Evolutionary conservation across 2,797 vertebrate species (phyloP).

Genomic region (Graptemys geographica): DNA sequence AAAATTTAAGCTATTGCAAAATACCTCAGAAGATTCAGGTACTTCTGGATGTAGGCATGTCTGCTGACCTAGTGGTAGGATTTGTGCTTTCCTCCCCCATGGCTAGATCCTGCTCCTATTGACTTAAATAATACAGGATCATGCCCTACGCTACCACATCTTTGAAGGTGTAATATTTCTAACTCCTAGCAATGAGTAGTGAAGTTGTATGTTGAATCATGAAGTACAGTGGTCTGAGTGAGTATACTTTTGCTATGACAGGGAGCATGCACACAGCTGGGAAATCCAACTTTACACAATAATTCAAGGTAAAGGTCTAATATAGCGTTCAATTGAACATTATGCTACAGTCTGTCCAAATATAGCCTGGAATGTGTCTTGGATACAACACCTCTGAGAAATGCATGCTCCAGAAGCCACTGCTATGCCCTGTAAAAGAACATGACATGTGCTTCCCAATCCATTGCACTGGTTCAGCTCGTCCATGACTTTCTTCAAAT

Average conservation of each 20-base stretch:
- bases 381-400: not conserved
- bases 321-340: not conserved
- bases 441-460: not conserved
- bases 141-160: not conserved
- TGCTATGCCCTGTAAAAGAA: not conserved
- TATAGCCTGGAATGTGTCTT: not conserved
- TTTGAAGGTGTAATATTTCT: not conserved
- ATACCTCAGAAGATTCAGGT: not conserved
- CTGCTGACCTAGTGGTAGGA: not conserved
- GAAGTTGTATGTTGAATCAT: not conserved
- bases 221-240: not conserved
- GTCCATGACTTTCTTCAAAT: not conserved
- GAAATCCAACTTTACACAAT: not conserved
- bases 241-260: not conserved
- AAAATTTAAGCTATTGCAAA: not conserved
- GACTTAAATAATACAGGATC: not conserved
- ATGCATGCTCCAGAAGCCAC: not conserved
- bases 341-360: not conserved
- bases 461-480: not conserved
- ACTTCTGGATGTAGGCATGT: not conserved
- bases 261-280: not conserved
- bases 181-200: not conserved
- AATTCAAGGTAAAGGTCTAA: not conserved
- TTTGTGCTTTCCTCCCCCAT: rapidly evolving
- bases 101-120: not conserved